A percentile compares a stretch with the other conserved stretches of the same genome.
Conservation (phyloP, 2,888 invertebrate species). For the Pachymerium ferrugineum region DNA sequence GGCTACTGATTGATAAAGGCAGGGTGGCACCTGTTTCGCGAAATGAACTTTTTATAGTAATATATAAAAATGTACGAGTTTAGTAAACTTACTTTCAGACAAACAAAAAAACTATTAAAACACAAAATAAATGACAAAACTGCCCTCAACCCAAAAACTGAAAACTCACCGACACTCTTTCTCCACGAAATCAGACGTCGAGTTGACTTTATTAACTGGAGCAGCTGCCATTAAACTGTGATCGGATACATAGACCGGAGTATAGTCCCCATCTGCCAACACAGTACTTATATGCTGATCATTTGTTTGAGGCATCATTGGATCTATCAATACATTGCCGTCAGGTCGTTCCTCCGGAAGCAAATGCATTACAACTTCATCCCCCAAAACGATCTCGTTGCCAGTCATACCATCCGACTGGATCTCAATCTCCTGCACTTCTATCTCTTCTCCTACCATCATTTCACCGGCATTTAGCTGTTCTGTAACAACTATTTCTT, state of each 20-base stretch:
- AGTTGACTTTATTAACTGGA: not conserved
- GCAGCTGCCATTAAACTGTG: slow-evolving; percentile 4
- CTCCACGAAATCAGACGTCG: not conserved
- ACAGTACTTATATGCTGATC: not conserved
- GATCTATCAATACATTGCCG: not conserved
- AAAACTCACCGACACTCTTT: not conserved
- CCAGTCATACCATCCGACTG: slow-evolving; percentile 12
- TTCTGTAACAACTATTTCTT: slow-evolving; percentile 25
- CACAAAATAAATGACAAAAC: not conserved
- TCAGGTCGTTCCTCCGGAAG: not conserved
- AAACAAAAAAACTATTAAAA: not conserved
- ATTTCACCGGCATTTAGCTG: slow-evolving; percentile 23
- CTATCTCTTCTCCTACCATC: slow-evolving; percentile 31
- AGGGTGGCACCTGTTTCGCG: too few relatives aligned
- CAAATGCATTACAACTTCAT: slow-evolving; percentile 20
- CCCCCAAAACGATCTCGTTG: slow-evolving; percentile 25
- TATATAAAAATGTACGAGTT: too few relatives aligned
- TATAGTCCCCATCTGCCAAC: not conserved
- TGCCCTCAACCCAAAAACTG: too few relatives aligned
- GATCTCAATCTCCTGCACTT: slow-evolving; percentile 32
- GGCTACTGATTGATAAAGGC: too few relatives aligned
- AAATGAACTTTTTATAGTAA: too few relatives aligned
- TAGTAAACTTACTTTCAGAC: too few relatives aligned
- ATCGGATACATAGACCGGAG: not conserved
- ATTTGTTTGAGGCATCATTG: not conserved